phyloP scores from a whole-genome alignment of 2,888 invertebrate species.

The Scaptomyza parva region DNA sequence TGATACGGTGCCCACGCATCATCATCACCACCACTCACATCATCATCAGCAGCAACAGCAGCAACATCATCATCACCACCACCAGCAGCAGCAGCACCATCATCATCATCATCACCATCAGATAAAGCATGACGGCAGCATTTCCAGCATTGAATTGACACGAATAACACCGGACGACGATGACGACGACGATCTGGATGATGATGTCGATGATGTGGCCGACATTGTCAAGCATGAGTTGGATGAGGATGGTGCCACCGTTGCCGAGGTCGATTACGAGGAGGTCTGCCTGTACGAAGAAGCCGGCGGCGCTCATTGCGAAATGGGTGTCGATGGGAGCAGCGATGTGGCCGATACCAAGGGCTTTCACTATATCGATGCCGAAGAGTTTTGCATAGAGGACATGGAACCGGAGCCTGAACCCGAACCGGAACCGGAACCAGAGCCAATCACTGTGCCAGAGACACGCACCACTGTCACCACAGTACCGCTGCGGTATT shows the following conservation, averaged over 20 bases:
- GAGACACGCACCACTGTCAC: conserved; percentile 23
- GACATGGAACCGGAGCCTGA: conserved; percentile 60
- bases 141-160: conserved; percentile 70
- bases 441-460: conserved; percentile 23
- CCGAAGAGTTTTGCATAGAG: conserved; percentile 80
- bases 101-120: conserved; percentile 65
- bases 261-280: conserved; percentile 77
- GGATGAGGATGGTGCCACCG: conserved; percentile 78
- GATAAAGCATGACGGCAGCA: conserved; percentile 73
- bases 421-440: conserved; percentile 38
- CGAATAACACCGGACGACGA: conserved; percentile 67
- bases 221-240: conserved; percentile 78
- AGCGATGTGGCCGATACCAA: conserved; percentile 74
- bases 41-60: conserved; percentile 55
- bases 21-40: conserved; percentile 46
- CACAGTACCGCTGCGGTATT: conserved; percentile 36
- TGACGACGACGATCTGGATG: conserved; percentile 62
- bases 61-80: conserved; percentile 50
- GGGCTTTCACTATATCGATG: conserved; percentile 77
- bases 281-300: conserved; percentile 83
- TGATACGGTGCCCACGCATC: conserved; percentile 62
- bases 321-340: conserved; percentile 71
- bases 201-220: conserved; percentile 71
- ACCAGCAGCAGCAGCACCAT: conserved; percentile 60
- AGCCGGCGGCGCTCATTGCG: conserved; percentile 73